Evolutionary conservation across 2,113 vertebrate genomes (phyloP).

Genomic region (Pandion haliaetus): DNA sequence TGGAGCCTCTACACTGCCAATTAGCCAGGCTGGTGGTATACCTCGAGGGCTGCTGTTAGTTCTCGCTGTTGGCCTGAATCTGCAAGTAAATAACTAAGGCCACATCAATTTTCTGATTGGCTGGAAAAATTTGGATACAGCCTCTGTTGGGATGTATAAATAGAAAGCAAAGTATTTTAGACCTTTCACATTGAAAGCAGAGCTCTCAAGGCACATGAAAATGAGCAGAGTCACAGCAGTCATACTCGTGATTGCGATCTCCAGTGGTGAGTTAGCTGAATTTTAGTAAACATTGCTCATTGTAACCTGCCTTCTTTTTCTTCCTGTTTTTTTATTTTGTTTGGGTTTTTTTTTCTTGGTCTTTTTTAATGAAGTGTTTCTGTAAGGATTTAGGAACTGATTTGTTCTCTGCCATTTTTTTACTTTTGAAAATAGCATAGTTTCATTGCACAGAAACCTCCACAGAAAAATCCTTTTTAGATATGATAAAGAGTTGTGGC

Average conservation of each 20-base stretch:
- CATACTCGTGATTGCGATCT: neutral
- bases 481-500: too few relatives aligned
- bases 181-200: neutral
- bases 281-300: neutral
- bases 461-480: neutral
- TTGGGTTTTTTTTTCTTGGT: accelerated
- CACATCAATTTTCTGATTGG: neutral
- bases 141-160: neutral
- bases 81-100: neutral
- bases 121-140: neutral
- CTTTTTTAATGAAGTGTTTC: neutral
- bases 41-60: neutral
- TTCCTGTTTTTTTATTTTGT: too few relatives aligned
- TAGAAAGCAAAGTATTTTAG: neutral
- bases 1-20: neutral
- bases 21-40: neutral
- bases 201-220: neutral
- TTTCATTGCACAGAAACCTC: neutral
- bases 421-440: neutral
- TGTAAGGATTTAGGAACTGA: neutral
- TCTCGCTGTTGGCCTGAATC: neutral
- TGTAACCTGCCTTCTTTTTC: neutral
- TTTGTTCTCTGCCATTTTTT: neutral
- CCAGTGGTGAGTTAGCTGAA: neutral
- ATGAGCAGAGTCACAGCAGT: neutral